Evolutionary conservation across 2,888 invertebrate genomes (phyloP).

Genomic region (Rhagonycha lutea): DNA sequence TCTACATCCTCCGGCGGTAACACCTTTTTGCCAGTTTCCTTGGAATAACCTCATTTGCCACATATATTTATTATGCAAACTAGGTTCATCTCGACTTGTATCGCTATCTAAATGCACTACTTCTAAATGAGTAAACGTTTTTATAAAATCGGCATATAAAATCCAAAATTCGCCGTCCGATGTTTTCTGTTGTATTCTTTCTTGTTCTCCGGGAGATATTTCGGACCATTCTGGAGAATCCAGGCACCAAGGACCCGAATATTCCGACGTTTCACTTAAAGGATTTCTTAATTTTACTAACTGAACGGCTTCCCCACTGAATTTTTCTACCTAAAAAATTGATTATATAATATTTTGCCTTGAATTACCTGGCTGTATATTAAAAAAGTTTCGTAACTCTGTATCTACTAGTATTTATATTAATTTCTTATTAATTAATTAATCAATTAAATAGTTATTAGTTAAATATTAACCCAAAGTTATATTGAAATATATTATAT

Average conservation of each 20-base stretch:
- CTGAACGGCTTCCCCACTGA: conserved; percentile 71
- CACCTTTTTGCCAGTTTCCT: conserved; percentile 84
- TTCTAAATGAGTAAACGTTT: conserved; percentile 81
- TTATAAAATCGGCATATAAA: conserved; percentile 79
- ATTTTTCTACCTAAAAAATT: conserved; percentile 65
- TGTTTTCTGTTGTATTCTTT: conserved; percentile 65
- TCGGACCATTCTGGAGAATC: conserved; percentile 77
- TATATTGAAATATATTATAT: too few relatives aligned
- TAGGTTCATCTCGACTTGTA: conserved; percentile 83
- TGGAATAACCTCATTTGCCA: conserved; percentile 90
- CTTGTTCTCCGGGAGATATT: conserved; percentile 73
- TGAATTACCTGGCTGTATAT: neutral
- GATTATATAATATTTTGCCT: neutral
- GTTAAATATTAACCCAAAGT: too few relatives aligned
- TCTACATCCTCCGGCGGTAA: conserved; percentile 87
- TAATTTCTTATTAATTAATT: too few relatives aligned
- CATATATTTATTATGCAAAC: conserved; percentile 74
- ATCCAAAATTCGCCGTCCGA: conserved; percentile 64
- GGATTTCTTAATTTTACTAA: conserved; percentile 74
- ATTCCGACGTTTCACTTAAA: conserved; percentile 66
- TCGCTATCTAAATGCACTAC: conserved; percentile 86
- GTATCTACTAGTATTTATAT: too few relatives aligned
- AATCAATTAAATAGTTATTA: too few relatives aligned
- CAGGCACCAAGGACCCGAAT: conserved; percentile 71
- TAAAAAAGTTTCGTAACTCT: neutral